phyloP scores from a whole-genome alignment of 2,888 invertebrate species.

The Drosophila hamatofila region DNA sequence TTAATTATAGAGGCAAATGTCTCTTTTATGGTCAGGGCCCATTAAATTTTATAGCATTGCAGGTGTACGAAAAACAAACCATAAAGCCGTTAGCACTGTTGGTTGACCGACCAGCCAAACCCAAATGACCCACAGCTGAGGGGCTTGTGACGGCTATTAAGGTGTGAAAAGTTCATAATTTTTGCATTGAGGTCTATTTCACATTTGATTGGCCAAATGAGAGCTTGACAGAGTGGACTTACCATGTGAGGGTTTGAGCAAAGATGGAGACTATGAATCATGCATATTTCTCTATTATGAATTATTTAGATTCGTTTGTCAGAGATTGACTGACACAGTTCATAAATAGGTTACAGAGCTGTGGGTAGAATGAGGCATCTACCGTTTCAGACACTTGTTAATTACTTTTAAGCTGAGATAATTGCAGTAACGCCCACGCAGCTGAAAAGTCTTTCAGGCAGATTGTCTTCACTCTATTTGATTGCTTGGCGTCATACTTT shows the following conservation, averaged over 20 bases:
- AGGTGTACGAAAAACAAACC: constrained; percentile 36
- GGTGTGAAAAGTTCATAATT: constrained; percentile 65
- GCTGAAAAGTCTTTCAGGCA: constrained; percentile 23
- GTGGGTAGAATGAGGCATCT: neutral
- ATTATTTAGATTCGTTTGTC: neutral
- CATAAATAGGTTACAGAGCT: constrained; percentile 9
- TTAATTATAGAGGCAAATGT: constrained; percentile 61
- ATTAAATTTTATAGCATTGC: constrained; percentile 59
- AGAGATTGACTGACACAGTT: neutral
- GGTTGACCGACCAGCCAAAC: constrained; percentile 18
- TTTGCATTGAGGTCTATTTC: constrained; percentile 21
- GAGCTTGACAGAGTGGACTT: neutral
- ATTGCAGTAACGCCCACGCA: constrained; percentile 41
- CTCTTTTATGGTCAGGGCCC: constrained; percentile 49
- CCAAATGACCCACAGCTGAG: constrained; percentile 28
- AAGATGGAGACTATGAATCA: neutral
- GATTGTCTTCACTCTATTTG: constrained; percentile 30
- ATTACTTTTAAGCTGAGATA: constrained; percentile 47
- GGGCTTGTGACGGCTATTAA: constrained; percentile 41
- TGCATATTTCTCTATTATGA: neutral
- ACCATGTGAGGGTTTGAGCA: neutral
- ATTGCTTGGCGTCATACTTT: constrained; percentile 74
- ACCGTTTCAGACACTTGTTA: constrained; percentile 27
- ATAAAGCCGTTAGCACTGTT: constrained; percentile 33
- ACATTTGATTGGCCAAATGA: constrained; percentile 26